Conservation (phyloP, 2,888 invertebrate genomes). For the Mycogona germanica region DNA sequence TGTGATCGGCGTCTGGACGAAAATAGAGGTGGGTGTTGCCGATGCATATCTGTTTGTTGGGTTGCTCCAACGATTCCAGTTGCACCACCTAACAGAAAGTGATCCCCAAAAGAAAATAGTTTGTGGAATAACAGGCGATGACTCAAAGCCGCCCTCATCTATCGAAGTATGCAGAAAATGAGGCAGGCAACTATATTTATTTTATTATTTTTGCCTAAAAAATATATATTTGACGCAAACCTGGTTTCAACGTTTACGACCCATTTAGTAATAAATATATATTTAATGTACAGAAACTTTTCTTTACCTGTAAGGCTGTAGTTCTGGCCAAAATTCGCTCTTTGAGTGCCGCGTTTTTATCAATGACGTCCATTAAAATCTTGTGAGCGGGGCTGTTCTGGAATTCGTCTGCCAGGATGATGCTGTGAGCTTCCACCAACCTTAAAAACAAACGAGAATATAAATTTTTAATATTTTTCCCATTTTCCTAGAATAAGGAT, state of each 20-base stretch:
- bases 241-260: too few relatives aligned
- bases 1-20: constrained; percentile 79
- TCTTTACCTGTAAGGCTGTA: constrained; percentile 49
- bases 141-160: too few relatives aligned
- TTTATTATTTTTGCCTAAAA: too few relatives aligned
- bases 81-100: constrained; percentile 25
- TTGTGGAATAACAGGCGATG: too few relatives aligned
- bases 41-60: constrained; percentile 28
- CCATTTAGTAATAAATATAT: too few relatives aligned
- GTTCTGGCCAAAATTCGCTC: constrained; percentile 44
- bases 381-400: constrained; percentile 20
- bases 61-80: constrained; percentile 22
- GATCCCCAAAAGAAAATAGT: constrained; percentile 6
- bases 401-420: constrained; percentile 22
- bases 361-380: constrained; percentile 18
- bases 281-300: background rate
- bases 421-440: constrained; percentile 12
- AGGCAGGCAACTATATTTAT: too few relatives aligned
- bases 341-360: constrained; percentile 26
- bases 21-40: constrained; percentile 92
- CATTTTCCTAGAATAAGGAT: background rate
- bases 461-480: background rate
- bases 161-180: too few relatives aligned
- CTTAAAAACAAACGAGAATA: too few relatives aligned
- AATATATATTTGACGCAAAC: too few relatives aligned